Conservation (phyloP, 2,888 invertebrate species). For the Carcina quercana region DNA sequence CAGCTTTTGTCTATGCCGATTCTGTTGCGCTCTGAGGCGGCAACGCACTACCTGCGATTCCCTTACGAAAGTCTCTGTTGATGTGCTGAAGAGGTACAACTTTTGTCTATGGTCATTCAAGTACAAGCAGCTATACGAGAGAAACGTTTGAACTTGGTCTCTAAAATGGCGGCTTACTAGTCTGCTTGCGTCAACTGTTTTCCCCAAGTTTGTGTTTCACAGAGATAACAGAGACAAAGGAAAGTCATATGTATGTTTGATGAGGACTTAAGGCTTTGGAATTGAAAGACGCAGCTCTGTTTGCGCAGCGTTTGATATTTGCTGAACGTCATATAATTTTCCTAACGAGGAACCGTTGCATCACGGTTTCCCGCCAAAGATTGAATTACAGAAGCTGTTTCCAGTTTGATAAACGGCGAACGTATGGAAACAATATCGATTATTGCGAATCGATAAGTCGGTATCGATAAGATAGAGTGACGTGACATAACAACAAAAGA, state of each 20-base stretch:
- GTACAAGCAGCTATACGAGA: slow-evolving; percentile 48
- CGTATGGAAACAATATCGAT: no score
- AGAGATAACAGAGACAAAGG: slow-evolving; percentile 32
- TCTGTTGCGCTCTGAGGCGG: slow-evolving; percentile 49
- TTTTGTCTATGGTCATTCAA: slow-evolving; percentile 65
- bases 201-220: no score
- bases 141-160: slow-evolving; percentile 8
- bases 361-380: slow-evolving; percentile 2
- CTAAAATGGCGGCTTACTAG: slow-evolving; percentile 1
- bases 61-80: slow-evolving; percentile 50
- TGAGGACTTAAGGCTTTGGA: slow-evolving; percentile 22
- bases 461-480: no score
- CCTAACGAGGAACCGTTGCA: slow-evolving; percentile 14
- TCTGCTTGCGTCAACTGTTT: slow-evolving; percentile 8
- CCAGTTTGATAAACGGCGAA: no score
- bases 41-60: slow-evolving; percentile 52
- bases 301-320: slow-evolving; percentile 18
- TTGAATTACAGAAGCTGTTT: neutral
- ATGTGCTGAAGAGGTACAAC: slow-evolving; percentile 59
- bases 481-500: no score
- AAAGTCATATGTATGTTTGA: slow-evolving; percentile 32
- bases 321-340: slow-evolving; percentile 30
- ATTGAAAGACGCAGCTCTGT: slow-evolving; percentile 2
- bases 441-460: no score
- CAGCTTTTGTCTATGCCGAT: slow-evolving; percentile 48